Evolutionary conservation across 2,888 invertebrate species (phyloP).

Genomic region (Meta bourneti): DNA sequence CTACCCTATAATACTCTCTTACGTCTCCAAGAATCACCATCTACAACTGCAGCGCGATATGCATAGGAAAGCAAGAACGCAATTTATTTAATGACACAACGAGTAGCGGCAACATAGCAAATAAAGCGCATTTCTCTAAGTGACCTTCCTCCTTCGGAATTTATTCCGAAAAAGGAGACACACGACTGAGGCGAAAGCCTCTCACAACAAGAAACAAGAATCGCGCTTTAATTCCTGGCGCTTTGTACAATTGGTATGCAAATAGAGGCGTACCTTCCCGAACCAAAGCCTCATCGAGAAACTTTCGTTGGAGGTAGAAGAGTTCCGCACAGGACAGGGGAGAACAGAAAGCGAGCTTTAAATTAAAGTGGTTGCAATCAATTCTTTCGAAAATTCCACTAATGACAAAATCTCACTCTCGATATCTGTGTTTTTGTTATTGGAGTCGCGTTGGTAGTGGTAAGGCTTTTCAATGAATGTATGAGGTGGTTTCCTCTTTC

Average conservation of each 20-base stretch:
- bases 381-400: slow-evolving; percentile 20
- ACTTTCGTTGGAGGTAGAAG: neutral
- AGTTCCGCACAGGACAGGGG: neutral
- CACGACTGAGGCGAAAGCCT: neutral
- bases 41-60: neutral
- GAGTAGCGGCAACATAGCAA: neutral
- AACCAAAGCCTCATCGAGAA: neutral
- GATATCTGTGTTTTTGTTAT: neutral
- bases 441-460: too few relatives aligned
- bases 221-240: slow-evolving; percentile 33
- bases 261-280: neutral
- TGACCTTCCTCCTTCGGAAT: slow-evolving; percentile 4
- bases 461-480: too few relatives aligned
- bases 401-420: slow-evolving; percentile 41
- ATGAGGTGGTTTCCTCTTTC: too few relatives aligned
- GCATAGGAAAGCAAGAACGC: neutral
- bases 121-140: slow-evolving; percentile 7
- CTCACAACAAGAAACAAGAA: slow-evolving; percentile 7
- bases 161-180: slow-evolving; percentile 13
- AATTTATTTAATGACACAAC: slow-evolving; percentile 30
- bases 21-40: neutral
- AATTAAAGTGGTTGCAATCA: slow-evolving; percentile 35
- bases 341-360: neutral
- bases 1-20: neutral
- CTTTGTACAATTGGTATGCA: slow-evolving; percentile 48